These are phyloP conservation scores for Lagorchestes hirsutus DNA, from an alignment of 2,797 vertebrate genomes.

Conservation along the genomic window DNA sequence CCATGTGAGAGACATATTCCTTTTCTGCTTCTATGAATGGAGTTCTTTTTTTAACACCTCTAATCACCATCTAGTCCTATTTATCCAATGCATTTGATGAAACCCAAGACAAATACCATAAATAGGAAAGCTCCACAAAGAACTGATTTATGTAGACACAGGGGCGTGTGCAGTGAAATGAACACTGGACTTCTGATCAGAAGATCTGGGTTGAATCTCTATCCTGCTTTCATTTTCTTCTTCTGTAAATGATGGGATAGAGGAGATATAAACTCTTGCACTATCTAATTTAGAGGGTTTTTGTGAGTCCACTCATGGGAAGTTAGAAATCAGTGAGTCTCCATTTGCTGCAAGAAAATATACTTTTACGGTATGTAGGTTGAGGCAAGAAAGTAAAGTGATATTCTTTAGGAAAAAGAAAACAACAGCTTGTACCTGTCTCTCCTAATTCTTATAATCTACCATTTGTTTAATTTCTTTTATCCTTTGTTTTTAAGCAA, in stretches of 20 bases:
- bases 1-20: background rate
- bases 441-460: slow-evolving; percentile 23
- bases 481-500: slow-evolving; percentile 40
- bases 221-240: background rate
- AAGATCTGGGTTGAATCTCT: background rate
- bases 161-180: background rate
- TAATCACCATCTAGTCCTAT: background rate
- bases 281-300: background rate
- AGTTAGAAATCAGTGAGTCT: background rate
- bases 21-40: background rate
- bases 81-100: background rate
- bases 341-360: slow-evolving; percentile 16
- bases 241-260: background rate
- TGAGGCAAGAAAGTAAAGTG: slow-evolving; percentile 19
- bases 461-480: slow-evolving; percentile 14
- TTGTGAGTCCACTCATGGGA: background rate
- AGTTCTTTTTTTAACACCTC: background rate
- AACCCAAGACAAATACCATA: background rate
- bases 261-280: background rate
- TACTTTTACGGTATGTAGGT: background rate
- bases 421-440: background rate
- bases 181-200: background rate
- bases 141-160: background rate
- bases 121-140: slow-evolving; percentile 31
- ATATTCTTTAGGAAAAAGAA: background rate